Percentiles rank a stretch among this genome's conserved stretches.
Conservation (phyloP, 2,888 invertebrate genomes). For the Belgica antarctica region DNA sequence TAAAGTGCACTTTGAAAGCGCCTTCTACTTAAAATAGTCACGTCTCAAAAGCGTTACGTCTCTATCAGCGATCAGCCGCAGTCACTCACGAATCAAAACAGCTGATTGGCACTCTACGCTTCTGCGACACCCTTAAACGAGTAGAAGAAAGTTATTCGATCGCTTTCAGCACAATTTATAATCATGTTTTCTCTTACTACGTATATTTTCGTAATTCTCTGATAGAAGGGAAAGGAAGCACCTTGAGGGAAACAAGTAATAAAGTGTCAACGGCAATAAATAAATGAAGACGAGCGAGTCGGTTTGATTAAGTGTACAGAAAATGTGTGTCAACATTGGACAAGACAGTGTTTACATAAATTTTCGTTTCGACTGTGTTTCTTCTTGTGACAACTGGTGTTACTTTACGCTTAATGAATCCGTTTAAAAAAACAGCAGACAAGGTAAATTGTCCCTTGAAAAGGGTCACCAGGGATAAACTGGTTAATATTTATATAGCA, state of each 20-base stretch:
- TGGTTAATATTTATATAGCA: background rate
- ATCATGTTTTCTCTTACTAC: background rate
- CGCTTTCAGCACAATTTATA: background rate
- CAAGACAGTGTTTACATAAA: too few relatives aligned
- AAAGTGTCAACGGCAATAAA: constrained; percentile 37
- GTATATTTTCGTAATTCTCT: background rate
- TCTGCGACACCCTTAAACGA: background rate
- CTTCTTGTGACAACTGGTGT: background rate
- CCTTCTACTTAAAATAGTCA: too few relatives aligned
- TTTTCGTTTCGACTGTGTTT: background rate
- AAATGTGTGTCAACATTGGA: background rate
- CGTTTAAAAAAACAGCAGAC: background rate
- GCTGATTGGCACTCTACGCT: background rate
- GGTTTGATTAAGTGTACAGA: background rate
- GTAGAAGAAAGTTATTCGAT: background rate
- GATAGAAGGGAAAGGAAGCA: background rate
- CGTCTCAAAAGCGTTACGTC: too few relatives aligned
- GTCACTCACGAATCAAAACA: constrained; percentile 18
- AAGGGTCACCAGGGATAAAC: background rate
- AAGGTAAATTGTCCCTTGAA: background rate
- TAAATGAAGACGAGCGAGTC: background rate
- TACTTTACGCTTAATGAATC: constrained; percentile 20
- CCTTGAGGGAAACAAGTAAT: background rate
- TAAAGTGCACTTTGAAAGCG: too few relatives aligned
- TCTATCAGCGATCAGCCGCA: constrained; percentile 21